Base-by-base conservation (phyloP, 2,888 invertebrate species). In the Axea sp. region DNA sequence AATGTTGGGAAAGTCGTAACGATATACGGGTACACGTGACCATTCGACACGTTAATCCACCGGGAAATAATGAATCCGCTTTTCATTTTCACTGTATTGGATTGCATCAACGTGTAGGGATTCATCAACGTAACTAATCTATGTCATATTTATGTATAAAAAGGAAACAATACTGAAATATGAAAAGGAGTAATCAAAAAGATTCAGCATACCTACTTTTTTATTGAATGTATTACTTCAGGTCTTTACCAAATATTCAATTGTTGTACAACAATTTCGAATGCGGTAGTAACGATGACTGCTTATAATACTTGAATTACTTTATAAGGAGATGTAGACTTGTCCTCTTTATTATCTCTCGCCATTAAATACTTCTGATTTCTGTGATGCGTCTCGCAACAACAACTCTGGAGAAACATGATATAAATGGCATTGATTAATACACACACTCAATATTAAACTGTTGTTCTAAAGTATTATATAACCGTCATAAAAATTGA, bases 31-130 rank as follows among this genome's bases (percentile, higher is more conserved):
- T 24, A 33, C 33, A 64, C 33, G 33, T 43, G 45, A 64, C 45
- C 9, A 45, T 43, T 53, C 53, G 28, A 28, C 45, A 17, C 43
- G 28, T 37, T 53, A 53, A 53, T 65, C 64, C 53, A 45, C 4
- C 45, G 53, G 53, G 41, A 62, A 51, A 51, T 62, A 62, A 62
- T 62, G 49, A 62, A 62, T 62, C 51, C 62, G 49, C 62, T 51
- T 51, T 62, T 51, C 39, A 51, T 39, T 62, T 41, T 49, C 39
- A 14, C 5, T 12, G 22, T 30, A 60, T 60, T 37, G 14, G 14
- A 37, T 22, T 45, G 15, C 33, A 11, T 11, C n/a, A n/a, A n/a
- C 12, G 31, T 35, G 15, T 15, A 35, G 31, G 6, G 6, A 7
- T 24, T 24, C 24, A 7, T 24, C 24, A 24, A 24, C 24, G 4